Percentiles rank a stretch among this genome's conserved stretches.
Evolutionary conservation across 2,888 invertebrate species (phyloP).

Genomic region (Spatulosminthurus flaviceps): DNA sequence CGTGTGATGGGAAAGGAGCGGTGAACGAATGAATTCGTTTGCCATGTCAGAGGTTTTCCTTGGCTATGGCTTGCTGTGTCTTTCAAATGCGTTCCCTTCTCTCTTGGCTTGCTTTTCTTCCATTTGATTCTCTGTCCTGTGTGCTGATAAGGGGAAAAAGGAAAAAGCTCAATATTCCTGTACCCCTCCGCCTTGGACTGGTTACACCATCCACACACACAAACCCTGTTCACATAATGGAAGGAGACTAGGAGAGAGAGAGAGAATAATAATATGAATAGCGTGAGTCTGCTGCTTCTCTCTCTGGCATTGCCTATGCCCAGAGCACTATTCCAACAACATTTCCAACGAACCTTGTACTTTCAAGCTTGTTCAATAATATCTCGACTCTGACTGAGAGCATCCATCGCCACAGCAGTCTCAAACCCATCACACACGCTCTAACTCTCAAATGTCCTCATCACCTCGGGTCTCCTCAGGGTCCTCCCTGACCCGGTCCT

Average conservation of each 20-base stretch:
- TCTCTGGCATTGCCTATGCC: not conserved
- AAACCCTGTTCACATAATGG: no score
- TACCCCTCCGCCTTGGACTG: constrained; percentile 49
- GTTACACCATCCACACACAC: not conserved
- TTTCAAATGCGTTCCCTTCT: constrained; percentile 32
- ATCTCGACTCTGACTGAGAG: no score
- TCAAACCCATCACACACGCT: no score
- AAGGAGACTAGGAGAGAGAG: constrained; percentile 11
- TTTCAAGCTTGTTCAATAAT: no score
- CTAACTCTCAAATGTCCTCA: no score
- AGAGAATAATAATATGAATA: not conserved
- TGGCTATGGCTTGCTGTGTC: not conserved
- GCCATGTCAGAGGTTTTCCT: constrained; percentile 26
- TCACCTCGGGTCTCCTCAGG: no score
- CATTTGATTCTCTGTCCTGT: not conserved
- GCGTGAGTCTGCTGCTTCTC: not conserved
- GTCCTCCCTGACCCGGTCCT: not conserved
- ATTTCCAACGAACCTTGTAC: not conserved
- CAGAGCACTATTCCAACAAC: not conserved
- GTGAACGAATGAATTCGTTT: constrained; percentile 21
- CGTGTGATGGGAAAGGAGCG: not conserved
- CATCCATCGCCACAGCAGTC: no score
- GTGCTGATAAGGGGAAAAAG: constrained; percentile 50
- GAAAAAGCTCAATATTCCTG: constrained; percentile 53
- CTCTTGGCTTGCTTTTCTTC: constrained; percentile 20